phyloP scores from a whole-genome alignment of 1,140 invertebrate genomes.

The Gryon sp. region DNA sequence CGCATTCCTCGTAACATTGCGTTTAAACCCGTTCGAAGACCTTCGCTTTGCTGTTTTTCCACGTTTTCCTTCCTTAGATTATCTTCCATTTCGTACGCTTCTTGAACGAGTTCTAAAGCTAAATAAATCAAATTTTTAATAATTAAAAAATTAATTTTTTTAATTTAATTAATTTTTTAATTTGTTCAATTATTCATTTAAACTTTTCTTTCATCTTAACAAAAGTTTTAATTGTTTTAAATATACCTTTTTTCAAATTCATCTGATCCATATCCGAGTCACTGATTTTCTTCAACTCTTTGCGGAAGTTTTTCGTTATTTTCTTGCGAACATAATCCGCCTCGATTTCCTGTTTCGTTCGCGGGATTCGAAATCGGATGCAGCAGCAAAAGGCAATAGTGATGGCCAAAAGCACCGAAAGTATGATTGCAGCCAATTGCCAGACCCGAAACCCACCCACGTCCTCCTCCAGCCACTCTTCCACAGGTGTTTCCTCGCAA shows the following conservation, averaged over 20 bases:
- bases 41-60: conserved; percentile 50
- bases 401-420: conserved; percentile 73
- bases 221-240: background rate
- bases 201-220: background rate
- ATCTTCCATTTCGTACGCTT: conserved; percentile 77
- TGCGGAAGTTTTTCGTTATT: conserved; percentile 89
- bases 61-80: conserved; percentile 70
- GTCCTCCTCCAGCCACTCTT: conserved; percentile 71
- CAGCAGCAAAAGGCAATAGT: conserved; percentile 91
- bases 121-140: conserved; percentile 5
- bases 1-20: conserved; percentile 69
- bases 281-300: conserved; percentile 88
- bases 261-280: conserved; percentile 92
- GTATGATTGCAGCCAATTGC: conserved; percentile 73
- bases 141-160: too few species aligned
- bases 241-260: conserved; percentile 87
- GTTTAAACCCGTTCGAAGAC: conserved; percentile 66
- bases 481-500: conserved; percentile 60
- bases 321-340: conserved; percentile 92
- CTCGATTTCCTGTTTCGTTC: conserved; percentile 96
- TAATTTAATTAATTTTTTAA: background rate
- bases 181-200: background rate
- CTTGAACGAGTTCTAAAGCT: conserved; percentile 79
- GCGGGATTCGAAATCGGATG: conserved; percentile 90
- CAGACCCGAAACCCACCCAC: conserved; percentile 74